phyloP scores from a whole-genome alignment of 1,140 invertebrate species.

The Trichomalopsis sarcophagae region DNA sequence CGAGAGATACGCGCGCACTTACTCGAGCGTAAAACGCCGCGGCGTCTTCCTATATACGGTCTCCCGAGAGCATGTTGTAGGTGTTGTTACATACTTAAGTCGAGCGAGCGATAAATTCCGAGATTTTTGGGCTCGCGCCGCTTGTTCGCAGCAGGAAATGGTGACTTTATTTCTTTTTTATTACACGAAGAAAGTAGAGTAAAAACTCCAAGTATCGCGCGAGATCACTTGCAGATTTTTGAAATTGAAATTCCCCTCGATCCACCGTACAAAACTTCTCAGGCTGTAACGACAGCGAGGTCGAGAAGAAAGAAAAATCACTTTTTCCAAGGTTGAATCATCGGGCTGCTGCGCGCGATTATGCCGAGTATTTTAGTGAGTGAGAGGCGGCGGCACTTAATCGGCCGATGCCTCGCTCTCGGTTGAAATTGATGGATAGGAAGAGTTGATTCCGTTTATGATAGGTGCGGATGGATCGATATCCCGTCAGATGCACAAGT shows the following conservation, averaged over 20 bases:
- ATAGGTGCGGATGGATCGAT: slow-evolving; percentile 19
- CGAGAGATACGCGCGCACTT: background rate
- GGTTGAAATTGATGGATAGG: background rate
- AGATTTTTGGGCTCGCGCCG: no score
- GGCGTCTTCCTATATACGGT: no score
- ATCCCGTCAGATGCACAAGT: background rate
- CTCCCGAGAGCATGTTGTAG: no score
- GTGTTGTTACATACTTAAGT: no score
- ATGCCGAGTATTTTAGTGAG: background rate
- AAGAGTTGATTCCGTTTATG: slow-evolving; percentile 19
- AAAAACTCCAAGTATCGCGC: no score
- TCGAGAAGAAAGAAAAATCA: background rate
- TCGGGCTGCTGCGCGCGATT: background rate
- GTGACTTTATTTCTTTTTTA: no score
- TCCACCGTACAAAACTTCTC: no score
- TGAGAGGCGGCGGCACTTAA: background rate
- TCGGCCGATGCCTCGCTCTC: background rate
- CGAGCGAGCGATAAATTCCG: no score
- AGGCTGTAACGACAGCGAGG: background rate
- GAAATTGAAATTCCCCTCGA: no score
- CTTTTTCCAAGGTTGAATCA: background rate
- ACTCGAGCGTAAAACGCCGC: slow-evolving; percentile 7
- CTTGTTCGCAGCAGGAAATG: no score
- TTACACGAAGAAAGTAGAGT: no score
- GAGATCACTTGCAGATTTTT: no score